Evolutionary conservation across 1,140 invertebrate genomes (phyloP), one percentile per base, ranked within the genome.

Genomic region (Anadara kagoshimensis): DNA sequence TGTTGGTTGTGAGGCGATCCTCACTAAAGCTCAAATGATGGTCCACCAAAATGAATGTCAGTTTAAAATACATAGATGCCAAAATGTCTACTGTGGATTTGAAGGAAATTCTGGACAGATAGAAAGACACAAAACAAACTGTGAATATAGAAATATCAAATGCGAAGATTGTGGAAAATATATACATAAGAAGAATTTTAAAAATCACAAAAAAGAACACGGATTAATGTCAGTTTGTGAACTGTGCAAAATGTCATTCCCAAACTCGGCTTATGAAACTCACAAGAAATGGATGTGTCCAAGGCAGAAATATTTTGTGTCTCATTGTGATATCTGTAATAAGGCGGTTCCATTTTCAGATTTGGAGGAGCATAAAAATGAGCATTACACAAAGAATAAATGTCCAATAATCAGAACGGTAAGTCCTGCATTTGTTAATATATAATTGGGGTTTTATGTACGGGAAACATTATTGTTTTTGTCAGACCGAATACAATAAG

Each of bases 101-200:
- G 18, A n/a, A 8, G 20, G 18, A 7, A 51, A 29, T 22, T 14
- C 47, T 1, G 51, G 51, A n/a, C 3, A 12, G n/a, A 49, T 64
- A 8, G 22, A 51, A 29, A 49, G 12, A 49, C 61, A 64, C 36
- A 14, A 7, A 2, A 20, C n/a, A 10, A n/a, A 11, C 11, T 64
- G 61, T 51, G 36, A 5, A 18, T 64, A 20, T 20, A 14, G 24
- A 47, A 44, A n/a, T 11, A 16, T 26, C 5, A 14, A 49, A 5
- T 64, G 61, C 36, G 59, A 62, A 22, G 18, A 45, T 62, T 62
- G 59, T 62, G 57, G 57, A 20, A 59, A n/a, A 41, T 7, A 14
- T 7, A 10, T 12, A 3, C 1, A 12, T 45, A 22, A 24, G 12
- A 62, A 45, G 59, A 18, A 45, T 14, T 11, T 45, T 22, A 22